These are phyloP conservation scores for Nothocercus nigrocapillus DNA, from an alignment of 2,113 vertebrate genomes.

Conservation along the genomic window DNA sequence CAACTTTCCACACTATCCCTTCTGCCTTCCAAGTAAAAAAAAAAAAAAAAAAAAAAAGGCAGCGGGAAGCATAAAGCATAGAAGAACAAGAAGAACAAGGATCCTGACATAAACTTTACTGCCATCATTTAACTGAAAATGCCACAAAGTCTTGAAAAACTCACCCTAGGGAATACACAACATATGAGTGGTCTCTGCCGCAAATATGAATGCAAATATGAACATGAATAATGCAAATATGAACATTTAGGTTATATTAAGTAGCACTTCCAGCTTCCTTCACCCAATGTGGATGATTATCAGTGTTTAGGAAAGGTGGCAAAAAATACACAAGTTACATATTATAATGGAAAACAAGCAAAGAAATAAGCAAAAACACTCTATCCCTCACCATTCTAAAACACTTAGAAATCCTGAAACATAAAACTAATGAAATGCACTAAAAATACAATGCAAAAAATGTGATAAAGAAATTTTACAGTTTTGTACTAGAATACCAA, in stretches of 20 bases:
- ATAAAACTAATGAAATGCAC: not conserved
- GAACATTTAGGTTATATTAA: not conserved
- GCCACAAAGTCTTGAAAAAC: not conserved
- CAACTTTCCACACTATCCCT: too few species aligned
- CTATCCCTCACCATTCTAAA: not conserved
- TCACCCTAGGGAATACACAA: not conserved
- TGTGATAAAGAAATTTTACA: not conserved
- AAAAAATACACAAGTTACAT: not conserved
- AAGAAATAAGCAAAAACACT: not conserved
- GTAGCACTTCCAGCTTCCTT: not conserved
- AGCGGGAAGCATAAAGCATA: not conserved
- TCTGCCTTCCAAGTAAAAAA: too few species aligned
- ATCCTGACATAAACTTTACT: too few species aligned
- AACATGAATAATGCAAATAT: not conserved
- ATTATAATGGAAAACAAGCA: not conserved
- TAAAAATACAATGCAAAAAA: not conserved
- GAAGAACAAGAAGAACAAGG: too few species aligned
- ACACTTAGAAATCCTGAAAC: not conserved
- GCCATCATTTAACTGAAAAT: not conserved
- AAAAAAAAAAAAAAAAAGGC: too few species aligned
- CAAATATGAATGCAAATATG: not conserved
- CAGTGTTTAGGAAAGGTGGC: not conserved
- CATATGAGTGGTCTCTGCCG: not conserved
- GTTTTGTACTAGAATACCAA: not conserved
- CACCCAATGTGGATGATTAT: not conserved